Base-by-base conservation (phyloP, 2,888 invertebrate genomes). In the Polyploca ridens region DNA sequence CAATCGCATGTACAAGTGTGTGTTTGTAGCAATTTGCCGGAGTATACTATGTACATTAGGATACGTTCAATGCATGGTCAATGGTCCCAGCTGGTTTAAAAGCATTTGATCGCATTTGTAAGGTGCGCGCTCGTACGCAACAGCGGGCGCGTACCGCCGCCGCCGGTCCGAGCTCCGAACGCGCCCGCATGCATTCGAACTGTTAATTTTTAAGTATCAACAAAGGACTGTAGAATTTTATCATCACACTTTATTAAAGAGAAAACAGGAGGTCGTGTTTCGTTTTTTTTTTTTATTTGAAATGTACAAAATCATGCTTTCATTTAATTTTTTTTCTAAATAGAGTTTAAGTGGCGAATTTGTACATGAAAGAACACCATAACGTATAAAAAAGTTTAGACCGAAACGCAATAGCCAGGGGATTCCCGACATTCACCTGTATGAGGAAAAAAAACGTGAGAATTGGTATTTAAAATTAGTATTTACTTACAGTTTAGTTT, bases 401-500 rank as follows among this genome's bases (percentile, higher is more conserved):
- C 77, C 78, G 82, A 83, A 79, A 82, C 76, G 82, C 87, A 83
- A 85, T 84, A 86, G 83, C 78, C 81, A 79, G 76, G 72, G 41
- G 41, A 13, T 41, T 13, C 41, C 41, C 13, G 41, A 74, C 75
- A 75, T 80, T 84, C 84, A 84, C 82, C 84, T 84, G 86, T 87
- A 87, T 86, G 86, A 54, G 61, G 61, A 27, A 84, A 79, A 83
- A 79, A 83, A 87, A 85, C 84, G 90, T 89, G 88, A 90, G 83
- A 61, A 41, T 93, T 93, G 93, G 93, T 93, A 93, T 93, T 94
- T 93, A 93, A 93, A 93, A 91, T 93, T 93, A 93, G 94, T 93
- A 94, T 93, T 93, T 94, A 94, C 94, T 93, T 93, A 93, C 93
- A 91, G 87, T 93, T 93, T 94, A 94, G 93, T 94, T 93, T 92